Base-by-base conservation (phyloP, 2,888 invertebrate genomes). In the Phyllotreta striolata region DNA sequence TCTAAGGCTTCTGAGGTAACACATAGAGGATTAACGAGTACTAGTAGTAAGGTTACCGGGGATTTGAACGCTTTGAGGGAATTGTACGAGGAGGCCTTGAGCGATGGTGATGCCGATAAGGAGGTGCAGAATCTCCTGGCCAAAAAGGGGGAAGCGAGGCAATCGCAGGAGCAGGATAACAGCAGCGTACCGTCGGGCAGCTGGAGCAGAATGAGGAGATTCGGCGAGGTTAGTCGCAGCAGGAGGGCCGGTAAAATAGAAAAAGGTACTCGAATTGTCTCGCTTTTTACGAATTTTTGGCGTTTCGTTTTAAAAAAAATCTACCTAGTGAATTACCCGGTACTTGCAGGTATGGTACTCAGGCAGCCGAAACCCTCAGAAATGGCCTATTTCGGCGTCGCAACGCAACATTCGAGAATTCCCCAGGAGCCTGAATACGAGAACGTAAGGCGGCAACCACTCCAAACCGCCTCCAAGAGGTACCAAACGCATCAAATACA, bases 81-180 rank as follows among this genome's bases (percentile, higher is more conserved):
- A 68, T 72, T 83, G 12, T 83, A 83, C 69, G 81, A 82, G 60
- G 80, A 80, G 43, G 79, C 76, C 35, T 82, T 83, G 58, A 84
- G 84, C 56, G 85, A 85, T 68, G 83, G 82, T 64, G 86, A 82
- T 70, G 86, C 87, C 3, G 88, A 88, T 72, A 87, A 87, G 73
- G 87, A 88, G 75, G 88, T 88, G 0, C 84, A 86, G 70, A 82
- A 82, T 2, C 83, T 86, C 73, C 86, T 86, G 81, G 81, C 82
- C 41, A 73, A 73, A 58, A 72, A 72, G 41, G 66, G 67, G 4
- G 72, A 68, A 38, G 63, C 51, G 13, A 69, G 63, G n/a, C 65
- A 64, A 12, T 61, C 70, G 7, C 78, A 80, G 38, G 78, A 78
- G 24, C 24, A 24, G 56, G 79, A 79, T 39, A 73, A 69, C 55